Base-by-base conservation (phyloP, 2,113 vertebrate species). In the Jacana jacana region DNA sequence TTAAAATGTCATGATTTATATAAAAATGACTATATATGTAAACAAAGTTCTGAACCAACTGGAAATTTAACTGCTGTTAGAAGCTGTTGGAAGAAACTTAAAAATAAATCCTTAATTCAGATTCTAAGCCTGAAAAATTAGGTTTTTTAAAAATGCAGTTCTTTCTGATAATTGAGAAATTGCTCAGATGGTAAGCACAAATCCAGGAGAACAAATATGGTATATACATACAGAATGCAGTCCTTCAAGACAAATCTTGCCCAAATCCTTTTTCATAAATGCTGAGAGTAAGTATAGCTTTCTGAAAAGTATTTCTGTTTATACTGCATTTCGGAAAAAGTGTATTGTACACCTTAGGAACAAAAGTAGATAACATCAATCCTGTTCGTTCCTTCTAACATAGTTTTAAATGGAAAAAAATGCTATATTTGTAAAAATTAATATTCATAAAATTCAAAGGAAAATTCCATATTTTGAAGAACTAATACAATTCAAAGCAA, bases 401-500 rank as follows among this genome's bases (percentile, higher is more conserved):
- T 30, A 96, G 86, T 90, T 95, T 68, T 79, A 78, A 96, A 82
- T 69, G 61, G 92, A 95, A 84, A 94, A 79, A 81, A 65, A 68
- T 28, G n/a, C 14, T 69, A 40, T 0, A 0, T 80, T 68, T 91
- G 27, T 93, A 71, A 86, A 96, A 96, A 96, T 89, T 91, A 96
- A 91, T 60, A 73, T 20, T 28, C 49, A 37, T 63, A 88, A 89
- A 89, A 80, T 87, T 91, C n/a, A 91, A 12, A 92, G 27, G 16
- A 11, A 79, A 84, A 58, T 75, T 93, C 4, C 20, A 18, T 73
- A 71, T 55, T 86, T 61, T 94, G 60, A 96, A 71, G 75, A 91
- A 48, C 10, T 49, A 95, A 85, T 70, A 79, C 12, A 84, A 63
- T 42, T 75, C 35, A 77, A 88, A 84, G 22, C 10, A 61, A 70